A percentile compares a stretch with the other conserved stretches of the same genome.
phyloP scores from a whole-genome alignment of 2,888 invertebrate genomes.

The Ametastegia equiseti region DNA sequence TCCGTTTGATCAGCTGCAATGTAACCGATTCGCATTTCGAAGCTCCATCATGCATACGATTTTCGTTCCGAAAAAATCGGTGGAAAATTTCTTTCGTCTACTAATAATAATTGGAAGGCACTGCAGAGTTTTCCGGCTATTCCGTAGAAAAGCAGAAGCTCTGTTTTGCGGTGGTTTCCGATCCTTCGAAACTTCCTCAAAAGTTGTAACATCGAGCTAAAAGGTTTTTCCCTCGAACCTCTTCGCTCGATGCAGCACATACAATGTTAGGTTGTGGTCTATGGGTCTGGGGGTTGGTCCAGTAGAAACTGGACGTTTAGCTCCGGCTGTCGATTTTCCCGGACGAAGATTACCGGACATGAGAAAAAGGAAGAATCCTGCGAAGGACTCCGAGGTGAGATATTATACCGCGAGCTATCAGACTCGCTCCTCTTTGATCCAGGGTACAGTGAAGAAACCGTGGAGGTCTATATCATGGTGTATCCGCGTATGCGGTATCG shows the following conservation, averaged over 20 bases:
- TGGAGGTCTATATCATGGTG: slow-evolving; percentile 18
- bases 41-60: too few species aligned
- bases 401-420: not conserved
- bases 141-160: not conserved
- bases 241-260: not conserved
- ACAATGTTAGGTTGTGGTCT: not conserved
- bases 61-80: too few species aligned
- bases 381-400: not conserved
- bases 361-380: not conserved
- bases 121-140: too few species aligned
- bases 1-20: too few species aligned
- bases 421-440: not conserved
- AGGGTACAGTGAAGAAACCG: not conserved
- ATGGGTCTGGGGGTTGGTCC: not conserved
- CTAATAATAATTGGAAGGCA: too few species aligned
- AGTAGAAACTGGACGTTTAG: not conserved
- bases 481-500: too few species aligned
- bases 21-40: too few species aligned
- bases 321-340: not conserved
- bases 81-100: too few species aligned
- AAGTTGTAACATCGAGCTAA: slow-evolving; percentile 21
- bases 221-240: not conserved
- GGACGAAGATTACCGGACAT: not conserved
- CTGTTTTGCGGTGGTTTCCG: slow-evolving; percentile 19
- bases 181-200: not conserved